Percentiles rank a stretch among this genome's conserved stretches.
Evolutionary conservation across 2,888 invertebrate genomes (phyloP).

Genomic region (Agriopis marginaria): DNA sequence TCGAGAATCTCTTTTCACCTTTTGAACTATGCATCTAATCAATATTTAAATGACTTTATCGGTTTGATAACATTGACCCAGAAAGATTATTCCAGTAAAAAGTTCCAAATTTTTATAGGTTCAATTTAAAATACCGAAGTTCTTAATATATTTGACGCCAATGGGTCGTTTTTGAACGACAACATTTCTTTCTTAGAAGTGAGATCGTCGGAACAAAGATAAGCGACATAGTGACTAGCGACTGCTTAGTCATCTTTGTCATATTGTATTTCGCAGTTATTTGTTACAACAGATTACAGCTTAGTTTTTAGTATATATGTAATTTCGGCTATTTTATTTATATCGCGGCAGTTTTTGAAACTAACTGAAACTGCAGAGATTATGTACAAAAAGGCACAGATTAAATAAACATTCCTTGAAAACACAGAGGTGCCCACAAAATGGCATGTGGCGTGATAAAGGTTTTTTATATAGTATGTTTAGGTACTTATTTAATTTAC

Average conservation of each 20-base stretch:
- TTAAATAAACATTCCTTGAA: not conserved
- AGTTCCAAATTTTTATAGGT: not conserved
- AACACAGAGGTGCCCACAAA: not conserved
- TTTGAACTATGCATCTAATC: too few relatives aligned
- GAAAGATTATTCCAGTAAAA: not conserved
- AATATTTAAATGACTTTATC: not conserved
- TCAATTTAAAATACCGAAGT: not conserved
- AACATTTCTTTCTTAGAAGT: slow-evolving; percentile 2
- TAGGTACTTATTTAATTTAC: too few relatives aligned
- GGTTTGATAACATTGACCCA: not conserved
- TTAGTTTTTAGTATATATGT: slow-evolving; percentile 10
- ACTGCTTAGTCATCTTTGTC: slow-evolving; percentile 17
- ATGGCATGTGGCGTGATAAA: not conserved
- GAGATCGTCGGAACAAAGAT: slow-evolving; percentile 4
- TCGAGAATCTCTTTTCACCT: too few relatives aligned
- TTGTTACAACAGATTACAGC: slow-evolving; percentile 12
- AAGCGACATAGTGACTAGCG: not conserved
- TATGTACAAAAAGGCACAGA: not conserved
- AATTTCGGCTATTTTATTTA: not conserved
- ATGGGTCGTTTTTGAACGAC: not conserved
- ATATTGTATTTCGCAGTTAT: slow-evolving; percentile 12
- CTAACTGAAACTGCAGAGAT: not conserved
- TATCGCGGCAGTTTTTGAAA: slow-evolving; percentile 3
- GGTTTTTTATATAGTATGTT: not conserved
- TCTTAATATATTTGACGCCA: not conserved